These are phyloP conservation scores for Mythimna impura DNA, from an alignment of 2,888 invertebrate species.

Conservation along the genomic window DNA sequence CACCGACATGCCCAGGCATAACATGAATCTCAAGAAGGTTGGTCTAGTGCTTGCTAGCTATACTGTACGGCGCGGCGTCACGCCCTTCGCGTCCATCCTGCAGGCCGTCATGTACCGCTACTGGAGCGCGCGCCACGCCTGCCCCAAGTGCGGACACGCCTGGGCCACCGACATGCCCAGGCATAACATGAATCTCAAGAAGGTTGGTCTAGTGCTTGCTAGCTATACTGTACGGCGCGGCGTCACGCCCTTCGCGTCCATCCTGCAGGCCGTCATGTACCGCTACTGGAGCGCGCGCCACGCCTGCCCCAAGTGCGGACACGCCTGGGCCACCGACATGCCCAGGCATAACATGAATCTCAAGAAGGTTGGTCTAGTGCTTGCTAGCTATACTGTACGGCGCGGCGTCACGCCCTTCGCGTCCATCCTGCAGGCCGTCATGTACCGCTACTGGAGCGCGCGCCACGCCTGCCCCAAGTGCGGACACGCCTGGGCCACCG, in stretches of 20 bases:
- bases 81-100: constrained; percentile 98
- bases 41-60: too few relatives aligned
- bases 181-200: constrained; percentile 95
- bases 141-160: constrained; percentile 96
- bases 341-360: constrained; percentile 95
- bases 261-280: constrained; percentile 97
- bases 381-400: too few relatives aligned
- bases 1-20: constrained; percentile 93
- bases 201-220: constrained; percentile 83
- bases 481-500: constrained; percentile 95
- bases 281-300: constrained; percentile 96
- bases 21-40: constrained; percentile 96
- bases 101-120: constrained; percentile 97
- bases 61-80: constrained; percentile 92
- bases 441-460: constrained; percentile 97
- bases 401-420: constrained; percentile 98
- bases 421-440: constrained; percentile 96
- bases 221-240: constrained; percentile 83
- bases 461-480: constrained; percentile 96
- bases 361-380: constrained; percentile 91
- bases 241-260: constrained; percentile 98
- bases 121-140: constrained; percentile 95
- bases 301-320: constrained; percentile 96
- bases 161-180: constrained; percentile 95
- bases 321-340: constrained; percentile 95